These are phyloP conservation scores for Cerceris rybyensis DNA, from an alignment of 2,888 invertebrate species.

Conservation along the genomic window DNA sequence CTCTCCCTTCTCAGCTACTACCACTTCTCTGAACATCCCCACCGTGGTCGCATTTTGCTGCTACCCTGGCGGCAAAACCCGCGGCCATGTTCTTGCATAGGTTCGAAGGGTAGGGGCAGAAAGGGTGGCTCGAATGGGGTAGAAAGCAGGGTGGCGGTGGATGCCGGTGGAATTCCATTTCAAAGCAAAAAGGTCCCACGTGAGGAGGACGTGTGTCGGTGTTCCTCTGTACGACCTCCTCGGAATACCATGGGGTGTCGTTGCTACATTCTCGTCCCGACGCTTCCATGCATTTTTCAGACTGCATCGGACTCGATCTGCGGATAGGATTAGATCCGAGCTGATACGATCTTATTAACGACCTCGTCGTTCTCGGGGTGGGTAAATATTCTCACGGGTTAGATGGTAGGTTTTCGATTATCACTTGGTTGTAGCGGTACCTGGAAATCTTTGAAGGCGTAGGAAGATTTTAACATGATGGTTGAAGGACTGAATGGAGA, in stretches of 20 bases:
- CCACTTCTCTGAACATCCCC: slow-evolving; percentile 16
- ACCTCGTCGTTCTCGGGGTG: background rate
- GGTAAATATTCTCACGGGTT: slow-evolving; percentile 5
- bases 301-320: background rate
- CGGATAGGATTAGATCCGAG: slow-evolving; percentile 1
- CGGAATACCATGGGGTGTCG: slow-evolving; percentile 56
- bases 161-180: slow-evolving; percentile 58
- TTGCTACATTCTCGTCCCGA: slow-evolving; percentile 37
- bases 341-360: slow-evolving; percentile 24
- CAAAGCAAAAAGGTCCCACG: slow-evolving; percentile 51
- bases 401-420: too few relatives aligned
- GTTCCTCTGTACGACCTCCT: slow-evolving; percentile 5
- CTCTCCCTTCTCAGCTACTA: slow-evolving; percentile 14
- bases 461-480: too few relatives aligned
- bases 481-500: too few relatives aligned
- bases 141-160: background rate
- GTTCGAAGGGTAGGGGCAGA: slow-evolving; percentile 1
- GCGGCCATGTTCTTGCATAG: slow-evolving; percentile 56
- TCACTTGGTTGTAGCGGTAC: too few relatives aligned
- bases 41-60: background rate
- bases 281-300: slow-evolving; percentile 49
- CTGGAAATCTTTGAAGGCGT: too few relatives aligned
- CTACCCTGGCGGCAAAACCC: slow-evolving; percentile 14
- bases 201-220: slow-evolving; percentile 12
- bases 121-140: slow-evolving; percentile 3